Evolutionary conservation across 2,888 invertebrate genomes (phyloP).

Genomic region (Plusia festucae): DNA sequence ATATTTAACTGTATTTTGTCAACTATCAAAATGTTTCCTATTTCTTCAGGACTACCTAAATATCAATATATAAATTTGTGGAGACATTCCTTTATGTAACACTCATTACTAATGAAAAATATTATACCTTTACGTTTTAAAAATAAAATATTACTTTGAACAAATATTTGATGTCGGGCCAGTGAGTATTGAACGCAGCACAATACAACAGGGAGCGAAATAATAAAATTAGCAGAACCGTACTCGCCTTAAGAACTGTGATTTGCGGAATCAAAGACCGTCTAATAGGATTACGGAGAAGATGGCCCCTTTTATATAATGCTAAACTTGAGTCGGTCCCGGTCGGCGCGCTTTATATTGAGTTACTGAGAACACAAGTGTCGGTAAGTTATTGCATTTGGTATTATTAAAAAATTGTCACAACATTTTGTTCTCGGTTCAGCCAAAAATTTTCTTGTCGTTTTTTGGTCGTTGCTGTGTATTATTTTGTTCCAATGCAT

Average conservation of each 20-base stretch:
- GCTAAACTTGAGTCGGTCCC: constrained; percentile 44
- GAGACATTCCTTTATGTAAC: no score
- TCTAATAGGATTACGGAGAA: constrained; percentile 68
- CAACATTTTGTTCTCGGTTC: no score
- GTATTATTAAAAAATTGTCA: no score
- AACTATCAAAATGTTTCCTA: no score
- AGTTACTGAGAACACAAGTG: neutral
- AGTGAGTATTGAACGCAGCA: constrained; percentile 48
- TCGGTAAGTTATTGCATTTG: neutral
- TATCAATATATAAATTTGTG: no score
- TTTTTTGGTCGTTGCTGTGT: neutral
- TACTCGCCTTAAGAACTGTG: constrained; percentile 76
- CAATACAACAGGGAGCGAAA: constrained; percentile 55
- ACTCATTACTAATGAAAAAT: no score
- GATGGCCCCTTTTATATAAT: constrained; percentile 58
- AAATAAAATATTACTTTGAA: neutral
- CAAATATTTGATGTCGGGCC: neutral
- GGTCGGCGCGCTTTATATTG: constrained; percentile 22
- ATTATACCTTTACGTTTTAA: no score
- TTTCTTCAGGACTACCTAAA: no score
- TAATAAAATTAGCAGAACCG: constrained; percentile 78
- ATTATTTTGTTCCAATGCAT: neutral
- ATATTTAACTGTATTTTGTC: no score
- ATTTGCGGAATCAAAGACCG: constrained; percentile 85
- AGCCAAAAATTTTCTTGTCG: no score